Conservation (phyloP, 2,888 invertebrate species). For the Autographa gamma region DNA sequence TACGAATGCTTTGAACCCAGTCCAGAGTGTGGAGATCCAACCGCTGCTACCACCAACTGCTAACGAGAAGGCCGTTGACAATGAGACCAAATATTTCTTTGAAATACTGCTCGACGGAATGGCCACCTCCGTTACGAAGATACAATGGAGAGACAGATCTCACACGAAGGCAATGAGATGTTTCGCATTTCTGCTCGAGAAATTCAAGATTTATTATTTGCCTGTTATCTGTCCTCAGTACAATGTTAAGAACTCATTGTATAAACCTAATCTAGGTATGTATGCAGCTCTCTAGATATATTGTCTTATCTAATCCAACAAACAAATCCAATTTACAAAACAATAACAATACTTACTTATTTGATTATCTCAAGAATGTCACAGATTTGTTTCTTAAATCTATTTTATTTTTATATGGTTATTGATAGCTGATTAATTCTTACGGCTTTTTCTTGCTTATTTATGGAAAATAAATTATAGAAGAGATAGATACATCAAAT, state of each 20-base stretch:
- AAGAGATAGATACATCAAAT: no score
- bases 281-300: constrained; percentile 14
- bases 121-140: constrained; percentile 96
- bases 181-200: constrained; percentile 97
- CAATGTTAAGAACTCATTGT: constrained; percentile 93
- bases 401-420: neutral
- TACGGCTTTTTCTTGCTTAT: no score
- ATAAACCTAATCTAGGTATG: constrained; percentile 94
- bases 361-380: neutral
- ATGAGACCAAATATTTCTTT: constrained; percentile 95
- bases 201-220: constrained; percentile 96
- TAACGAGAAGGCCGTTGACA: constrained; percentile 95
- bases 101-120: constrained; percentile 96
- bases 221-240: constrained; percentile 97
- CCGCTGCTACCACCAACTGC: constrained; percentile 94
- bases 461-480: no score
- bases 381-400: neutral
- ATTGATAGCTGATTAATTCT: neutral
- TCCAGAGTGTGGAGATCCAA: constrained; percentile 93
- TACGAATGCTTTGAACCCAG: constrained; percentile 91
- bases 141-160: constrained; percentile 96
- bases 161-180: constrained; percentile 94
- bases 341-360: neutral
- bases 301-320: neutral
- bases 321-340: neutral